Conservation (phyloP, 2,888 invertebrate genomes). For the Tipula confusa region DNA sequence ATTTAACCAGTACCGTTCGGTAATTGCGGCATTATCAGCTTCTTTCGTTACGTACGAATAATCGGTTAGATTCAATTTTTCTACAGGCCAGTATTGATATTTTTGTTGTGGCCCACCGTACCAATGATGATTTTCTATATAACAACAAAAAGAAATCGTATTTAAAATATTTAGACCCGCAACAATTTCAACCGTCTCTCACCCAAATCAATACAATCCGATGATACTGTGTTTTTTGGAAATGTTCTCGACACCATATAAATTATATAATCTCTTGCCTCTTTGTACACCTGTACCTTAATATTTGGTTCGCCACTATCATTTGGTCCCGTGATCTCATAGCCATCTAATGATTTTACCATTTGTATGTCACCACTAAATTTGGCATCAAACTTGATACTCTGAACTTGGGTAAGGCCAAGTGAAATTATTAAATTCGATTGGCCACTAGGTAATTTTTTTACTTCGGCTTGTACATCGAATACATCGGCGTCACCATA, state of each 20-base stretch:
- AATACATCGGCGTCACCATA: not conserved
- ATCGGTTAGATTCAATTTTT: slow-evolving; percentile 52
- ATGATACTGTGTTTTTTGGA: not conserved
- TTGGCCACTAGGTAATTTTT: not conserved
- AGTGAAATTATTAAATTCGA: slow-evolving; percentile 35
- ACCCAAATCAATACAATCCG: slow-evolving; percentile 42
- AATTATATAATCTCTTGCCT: not conserved
- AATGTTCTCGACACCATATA: slow-evolving; percentile 21
- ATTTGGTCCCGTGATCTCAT: slow-evolving; percentile 20
- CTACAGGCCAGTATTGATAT: slow-evolving; percentile 60
- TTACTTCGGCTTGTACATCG: not conserved
- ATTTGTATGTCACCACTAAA: not conserved
- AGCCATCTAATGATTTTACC: not conserved
- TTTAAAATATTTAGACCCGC: not conserved
- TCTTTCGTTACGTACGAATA: slow-evolving; percentile 58
- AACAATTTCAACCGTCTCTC: not conserved
- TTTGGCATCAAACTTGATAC: slow-evolving; percentile 15
- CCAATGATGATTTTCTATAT: slow-evolving; percentile 51
- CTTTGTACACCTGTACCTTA: not conserved
- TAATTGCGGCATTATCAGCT: slow-evolving; percentile 55
- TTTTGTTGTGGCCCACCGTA: slow-evolving; percentile 60
- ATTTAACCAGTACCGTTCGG: slow-evolving; percentile 64
- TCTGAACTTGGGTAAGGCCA: slow-evolving; percentile 13
- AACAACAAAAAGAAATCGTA: not conserved
- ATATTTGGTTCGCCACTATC: not conserved